A percentile compares a stretch with the other conserved stretches of the same genome.
Conservation (phyloP, 2,113 vertebrate genomes). For the cat (Felis catus) region F.catus_Fca126_mat1.0 CM031418.1:105074001-105074500, state of each 20-base stretch:
- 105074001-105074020: too few species aligned
- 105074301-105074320: background rate
- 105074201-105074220: background rate
- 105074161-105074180: background rate
- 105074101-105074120: background rate
- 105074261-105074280: background rate
- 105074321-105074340: background rate
- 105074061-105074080: background rate
- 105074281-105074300: background rate
- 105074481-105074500: background rate
- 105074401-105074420: background rate
- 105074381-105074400: background rate
- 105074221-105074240: background rate
- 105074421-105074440: background rate
- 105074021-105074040: too few species aligned
- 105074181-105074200: constrained; percentile 1
- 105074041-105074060: background rate
- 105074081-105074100: background rate
- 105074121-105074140: background rate
- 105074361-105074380: background rate
- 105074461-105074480: background rate
- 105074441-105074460: background rate
- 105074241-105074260: background rate
- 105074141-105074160: background rate
- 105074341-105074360: background rate